Evolutionary conservation across 2,888 invertebrate species (phyloP), one percentile per base, ranked within the genome.

Genomic region (Abscondita cerata): DNA sequence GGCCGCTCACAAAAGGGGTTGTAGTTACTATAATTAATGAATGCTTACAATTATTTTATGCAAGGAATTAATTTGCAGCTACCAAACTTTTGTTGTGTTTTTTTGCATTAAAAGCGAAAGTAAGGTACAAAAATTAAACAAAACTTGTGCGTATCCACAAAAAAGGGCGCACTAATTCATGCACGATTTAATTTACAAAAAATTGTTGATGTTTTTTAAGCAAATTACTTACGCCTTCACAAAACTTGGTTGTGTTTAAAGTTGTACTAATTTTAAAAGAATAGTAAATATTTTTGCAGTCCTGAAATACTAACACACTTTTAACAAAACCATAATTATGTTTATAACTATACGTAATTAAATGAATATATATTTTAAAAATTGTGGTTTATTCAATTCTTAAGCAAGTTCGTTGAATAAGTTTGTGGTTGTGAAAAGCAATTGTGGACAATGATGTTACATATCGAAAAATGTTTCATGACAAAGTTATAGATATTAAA

Each of bases 1-100:
- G 59, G 54, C 59, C 58, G 64, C 59, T 64, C 55, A 64, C 62
- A 62, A 64, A 64, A 64, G 52, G 54, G 56, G 55, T 40, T 59
- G 57, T 56, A 58, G 50, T 58, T 62, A 62, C 33, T 58, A 51
- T 58, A 58, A 58, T 62, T 54, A 62, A 50, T 58, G 50, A 57
- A 58, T 54, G 59, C 62, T 46, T 47, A 56, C 46, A 56, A 52
- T 61, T 60, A 55, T 56, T 51, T 56, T 61, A 56, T 52, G 33
- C 18, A 36, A 61, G 52, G 51, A 56, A 56, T 56, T 61, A 51
- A 60, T 60, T 53, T 54, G 33, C 38, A 20, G 16, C 12, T 54
- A 15, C 16, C 2, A 25, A 12, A 36, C 34, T 48, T 56, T 50
- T 50, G 12, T 38, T 50, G 15, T 48, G 15, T 50, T 12, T 19